Evolutionary conservation across 2,888 invertebrate species (phyloP).

Genomic region (Epistrophella euchroma): DNA sequence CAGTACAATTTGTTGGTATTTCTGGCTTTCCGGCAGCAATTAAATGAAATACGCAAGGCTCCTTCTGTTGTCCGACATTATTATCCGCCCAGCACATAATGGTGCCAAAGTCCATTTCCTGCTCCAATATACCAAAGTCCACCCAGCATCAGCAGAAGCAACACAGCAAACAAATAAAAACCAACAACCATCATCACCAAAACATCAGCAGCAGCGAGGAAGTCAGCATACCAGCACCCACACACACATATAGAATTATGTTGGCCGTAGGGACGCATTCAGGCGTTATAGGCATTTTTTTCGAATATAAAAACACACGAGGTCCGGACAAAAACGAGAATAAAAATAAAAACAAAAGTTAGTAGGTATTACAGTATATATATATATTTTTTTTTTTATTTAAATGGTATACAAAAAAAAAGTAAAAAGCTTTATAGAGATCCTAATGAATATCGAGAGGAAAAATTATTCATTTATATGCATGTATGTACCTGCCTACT

Average conservation of each 20-base stretch:
- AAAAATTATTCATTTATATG: conserved; percentile 33
- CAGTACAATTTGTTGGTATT: conserved; percentile 90
- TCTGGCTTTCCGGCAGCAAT: conserved; percentile 92
- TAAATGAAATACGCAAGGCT: conserved; percentile 91
- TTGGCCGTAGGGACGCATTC: conserved; percentile 49
- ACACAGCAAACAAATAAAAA: conserved; percentile 79
- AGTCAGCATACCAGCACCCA: conserved; percentile 45
- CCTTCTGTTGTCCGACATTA: conserved; percentile 88
- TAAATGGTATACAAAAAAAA: conserved; percentile 35
- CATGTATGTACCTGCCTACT: neutral
- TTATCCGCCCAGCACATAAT: conserved; percentile 91
- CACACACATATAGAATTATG: conserved; percentile 23
- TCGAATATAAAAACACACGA: conserved; percentile 46
- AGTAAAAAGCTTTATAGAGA: conserved; percentile 40
- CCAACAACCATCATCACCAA: conserved; percentile 55
- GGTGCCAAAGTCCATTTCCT: conserved; percentile 91
- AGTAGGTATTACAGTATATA: conserved; percentile 38
- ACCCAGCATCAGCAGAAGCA: conserved; percentile 35
- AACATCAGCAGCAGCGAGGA: conserved; percentile 48
- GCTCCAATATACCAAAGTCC: conserved; percentile 59
- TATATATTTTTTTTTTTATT: conserved; percentile 46
- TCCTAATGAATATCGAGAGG: conserved; percentile 60
- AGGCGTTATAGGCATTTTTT: conserved; percentile 57
- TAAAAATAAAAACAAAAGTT: conserved; percentile 69
- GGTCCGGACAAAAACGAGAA: conserved; percentile 40